Percentiles rank a stretch among this genome's conserved stretches.
Conservation (phyloP, 1,140 invertebrate species). For the Octopus sinensis region DNA sequence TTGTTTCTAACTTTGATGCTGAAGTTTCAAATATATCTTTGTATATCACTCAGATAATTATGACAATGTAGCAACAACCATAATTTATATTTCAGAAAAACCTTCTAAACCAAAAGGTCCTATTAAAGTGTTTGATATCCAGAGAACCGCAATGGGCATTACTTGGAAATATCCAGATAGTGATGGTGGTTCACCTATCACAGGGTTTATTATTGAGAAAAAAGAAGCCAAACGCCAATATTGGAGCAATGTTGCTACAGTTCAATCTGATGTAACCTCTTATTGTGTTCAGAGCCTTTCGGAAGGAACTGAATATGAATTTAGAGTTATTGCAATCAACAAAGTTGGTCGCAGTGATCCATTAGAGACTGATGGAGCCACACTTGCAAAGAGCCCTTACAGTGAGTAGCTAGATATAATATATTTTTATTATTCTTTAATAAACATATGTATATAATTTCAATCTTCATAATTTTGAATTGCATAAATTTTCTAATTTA, state of each 20-base stretch:
- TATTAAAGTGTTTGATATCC: constrained; percentile 57
- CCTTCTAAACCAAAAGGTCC: not conserved
- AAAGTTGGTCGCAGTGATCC: constrained; percentile 73
- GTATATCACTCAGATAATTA: not conserved
- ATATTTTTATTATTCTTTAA: too few relatives aligned
- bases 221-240: constrained; percentile 64
- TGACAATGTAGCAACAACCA: not conserved
- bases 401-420: constrained; percentile 34
- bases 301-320: constrained; percentile 89
- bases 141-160: constrained; percentile 37
- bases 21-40: not conserved
- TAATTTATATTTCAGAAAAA: constrained; percentile 36
- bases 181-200: constrained; percentile 85
- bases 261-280: not conserved
- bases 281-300: constrained; percentile 29
- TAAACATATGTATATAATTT: too few relatives aligned
- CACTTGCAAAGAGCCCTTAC: constrained; percentile 53
- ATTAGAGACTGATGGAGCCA: constrained; percentile 69
- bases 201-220: constrained; percentile 94
- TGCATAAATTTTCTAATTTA: too few relatives aligned
- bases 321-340: constrained; percentile 85
- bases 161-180: constrained; percentile 70
- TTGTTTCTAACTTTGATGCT: not conserved
- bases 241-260: constrained; percentile 5
- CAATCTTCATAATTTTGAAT: too few relatives aligned